Evolutionary conservation across 1,140 invertebrate genomes (phyloP), one percentile per base, ranked within the genome.

Genomic region (Caerostris darwini): DNA sequence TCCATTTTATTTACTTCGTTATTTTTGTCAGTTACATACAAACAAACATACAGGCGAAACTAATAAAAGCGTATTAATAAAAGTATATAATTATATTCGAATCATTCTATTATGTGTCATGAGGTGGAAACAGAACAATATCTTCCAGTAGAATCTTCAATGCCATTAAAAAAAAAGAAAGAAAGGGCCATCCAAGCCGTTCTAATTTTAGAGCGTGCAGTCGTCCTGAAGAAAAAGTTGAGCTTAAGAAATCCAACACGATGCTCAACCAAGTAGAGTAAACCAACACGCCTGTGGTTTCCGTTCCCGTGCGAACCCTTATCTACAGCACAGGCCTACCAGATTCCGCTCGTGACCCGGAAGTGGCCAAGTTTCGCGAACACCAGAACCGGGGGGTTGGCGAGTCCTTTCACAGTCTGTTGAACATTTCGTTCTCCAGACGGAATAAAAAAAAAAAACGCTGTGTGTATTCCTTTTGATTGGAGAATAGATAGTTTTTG

Each of bases 271-370:
- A 50, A 34, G 8, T 77, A 50, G 19, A 77, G 71, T 77, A 77
- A 77, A 77, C 19, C 71, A 77, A 77, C 71, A 77, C 71, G 71
- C 71, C 69, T 34, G 69, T 50, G 34, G 71, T 77, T 19, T 19
- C 6, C 71, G 71, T 77, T 77, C 71, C 71, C 34, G 50, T 53
- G 19, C 12, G 69, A 77, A 34, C 6, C 34, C 7, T 8, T 34
- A 10, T 10, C 4, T 64, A 64, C 34, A 53, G 34, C 34, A 77
- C 53, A n/a, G 34, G 5, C 19, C 19, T 12, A 12, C 71, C 3
- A 77, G 71, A 77, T 77, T 77, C 71, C 71, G 71, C 71, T 77
- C 50, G 5, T 6, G 8, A 77, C 71, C 2, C 71, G 71, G 71
- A 77, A 77, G 53, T 14, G 71, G 71, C 53, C 53, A 77, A 19